Evolutionary conservation across 1,140 invertebrate species (phyloP).

Genomic region (Cyclargus thomasi): DNA sequence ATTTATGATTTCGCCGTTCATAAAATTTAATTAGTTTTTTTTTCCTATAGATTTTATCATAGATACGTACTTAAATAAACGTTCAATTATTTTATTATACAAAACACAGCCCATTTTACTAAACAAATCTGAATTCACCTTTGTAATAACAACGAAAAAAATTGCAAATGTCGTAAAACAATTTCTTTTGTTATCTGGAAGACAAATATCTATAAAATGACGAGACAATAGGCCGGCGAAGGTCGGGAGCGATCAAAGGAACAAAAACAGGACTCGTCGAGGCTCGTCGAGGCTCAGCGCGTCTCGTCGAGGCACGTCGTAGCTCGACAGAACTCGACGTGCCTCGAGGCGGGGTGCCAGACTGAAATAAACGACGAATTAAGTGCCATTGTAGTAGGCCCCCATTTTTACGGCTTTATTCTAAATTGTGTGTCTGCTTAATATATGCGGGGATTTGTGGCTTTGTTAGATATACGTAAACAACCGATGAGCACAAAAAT

Average conservation of each 20-base stretch:
- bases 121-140: not conserved
- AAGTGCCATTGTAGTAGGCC: constrained; percentile 18
- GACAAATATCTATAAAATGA: constrained; percentile 28
- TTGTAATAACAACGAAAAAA: constrained; percentile 5
- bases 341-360: constrained; percentile 15
- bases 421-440: constrained; percentile 17
- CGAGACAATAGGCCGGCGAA: constrained; percentile 23
- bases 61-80: no score
- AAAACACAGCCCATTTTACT: not conserved
- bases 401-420: constrained; percentile 18
- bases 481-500: not conserved
- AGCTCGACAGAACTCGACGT: not conserved
- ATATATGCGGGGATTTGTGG: constrained; percentile 1
- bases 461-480: not conserved
- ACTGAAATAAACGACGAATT: constrained; percentile 23
- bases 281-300: not conserved
- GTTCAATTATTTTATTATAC: no score
- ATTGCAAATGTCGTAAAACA: constrained; percentile 18
- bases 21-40: no score
- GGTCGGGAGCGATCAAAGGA: constrained; percentile 22
- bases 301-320: not conserved
- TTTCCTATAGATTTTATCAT: no score
- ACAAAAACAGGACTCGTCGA: not conserved
- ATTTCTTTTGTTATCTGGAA: constrained; percentile 25
- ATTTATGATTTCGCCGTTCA: no score